Percentiles rank a stretch among this genome's conserved stretches.
phyloP scores from a whole-genome alignment of 2,113 vertebrate species.

The Pampusana beccarii region DNA sequence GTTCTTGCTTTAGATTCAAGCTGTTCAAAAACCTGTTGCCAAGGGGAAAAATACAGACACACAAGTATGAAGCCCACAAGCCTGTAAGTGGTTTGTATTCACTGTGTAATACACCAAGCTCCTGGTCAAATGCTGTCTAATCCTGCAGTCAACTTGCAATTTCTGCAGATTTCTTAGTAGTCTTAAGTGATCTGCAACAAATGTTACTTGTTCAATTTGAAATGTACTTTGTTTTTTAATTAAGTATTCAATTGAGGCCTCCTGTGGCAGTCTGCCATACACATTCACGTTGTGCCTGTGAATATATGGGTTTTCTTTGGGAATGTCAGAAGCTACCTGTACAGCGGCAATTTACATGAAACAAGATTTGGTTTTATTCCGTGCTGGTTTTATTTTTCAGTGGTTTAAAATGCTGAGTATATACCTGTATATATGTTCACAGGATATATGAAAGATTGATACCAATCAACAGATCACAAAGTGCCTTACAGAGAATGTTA shows the following conservation, averaged over 20 bases:
- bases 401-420: background rate
- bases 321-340: background rate
- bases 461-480: background rate
- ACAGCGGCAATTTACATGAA: background rate
- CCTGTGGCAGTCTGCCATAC: background rate
- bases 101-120: background rate
- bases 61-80: background rate
- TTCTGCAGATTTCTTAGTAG: background rate
- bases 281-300: background rate
- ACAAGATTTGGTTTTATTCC: background rate
- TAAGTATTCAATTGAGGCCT: background rate
- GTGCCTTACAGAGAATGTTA: background rate
- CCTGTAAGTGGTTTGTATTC: background rate
- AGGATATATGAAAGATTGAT: background rate
- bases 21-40: background rate
- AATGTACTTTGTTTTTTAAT: constrained; percentile 1
- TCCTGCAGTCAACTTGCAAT: background rate
- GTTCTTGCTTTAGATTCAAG: background rate
- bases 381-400: background rate
- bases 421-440: background rate
- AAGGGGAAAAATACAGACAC: background rate
- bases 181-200: background rate
- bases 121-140: background rate
- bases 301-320: background rate
- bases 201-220: background rate